phyloP scores from a whole-genome alignment of 2,888 invertebrate species.

The Hydrotaea diabolus region DNA sequence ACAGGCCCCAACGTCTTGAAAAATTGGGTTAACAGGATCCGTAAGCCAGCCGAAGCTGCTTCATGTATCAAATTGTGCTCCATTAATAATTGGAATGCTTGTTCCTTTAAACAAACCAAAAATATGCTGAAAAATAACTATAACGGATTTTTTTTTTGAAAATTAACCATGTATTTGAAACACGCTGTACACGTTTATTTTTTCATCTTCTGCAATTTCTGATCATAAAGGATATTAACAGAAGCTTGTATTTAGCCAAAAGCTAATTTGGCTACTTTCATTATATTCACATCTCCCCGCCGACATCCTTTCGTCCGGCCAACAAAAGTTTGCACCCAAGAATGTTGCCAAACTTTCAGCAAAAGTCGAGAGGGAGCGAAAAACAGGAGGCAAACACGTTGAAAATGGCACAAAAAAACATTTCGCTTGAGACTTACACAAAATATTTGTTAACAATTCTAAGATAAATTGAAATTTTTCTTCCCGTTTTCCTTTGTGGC shows the following conservation, averaged over 20 bases:
- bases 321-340: not conserved
- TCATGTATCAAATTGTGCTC: too few relatives aligned
- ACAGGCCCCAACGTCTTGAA: too few relatives aligned
- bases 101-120: too few relatives aligned
- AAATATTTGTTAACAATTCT: slow-evolving; percentile 28
- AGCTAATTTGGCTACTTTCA: slow-evolving; percentile 35
- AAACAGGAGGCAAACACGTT: not conserved
- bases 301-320: not conserved
- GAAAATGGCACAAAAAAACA: not conserved
- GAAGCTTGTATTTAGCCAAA: slow-evolving; percentile 28
- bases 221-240: not conserved
- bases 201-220: not conserved
- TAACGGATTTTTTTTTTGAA: too few relatives aligned
- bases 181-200: too few relatives aligned
- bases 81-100: too few relatives aligned
- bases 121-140: too few relatives aligned
- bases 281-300: not conserved
- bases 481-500: not conserved
- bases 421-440: slow-evolving; percentile 4
- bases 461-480: slow-evolving; percentile 21
- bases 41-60: too few relatives aligned
- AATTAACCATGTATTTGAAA: too few relatives aligned
- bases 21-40: too few relatives aligned
- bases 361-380: not conserved
- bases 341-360: not conserved